Conservation (phyloP, 2,113 vertebrate species). For the Bothrops jararaca region DNA sequence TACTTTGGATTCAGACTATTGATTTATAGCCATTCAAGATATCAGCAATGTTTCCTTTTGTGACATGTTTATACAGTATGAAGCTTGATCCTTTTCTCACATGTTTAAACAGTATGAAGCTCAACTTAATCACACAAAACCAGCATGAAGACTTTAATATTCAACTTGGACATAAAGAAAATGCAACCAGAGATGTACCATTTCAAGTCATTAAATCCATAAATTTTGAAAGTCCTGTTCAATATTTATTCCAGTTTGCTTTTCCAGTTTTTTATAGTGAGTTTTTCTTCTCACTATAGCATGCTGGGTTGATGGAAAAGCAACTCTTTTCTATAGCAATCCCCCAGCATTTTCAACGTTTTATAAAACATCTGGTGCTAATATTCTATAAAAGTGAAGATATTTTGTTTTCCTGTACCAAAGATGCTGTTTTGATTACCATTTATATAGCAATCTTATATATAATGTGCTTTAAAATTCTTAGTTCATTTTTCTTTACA, state of each 20-base stretch:
- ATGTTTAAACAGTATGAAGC: background rate
- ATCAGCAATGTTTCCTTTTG: constrained; percentile 5
- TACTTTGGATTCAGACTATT: background rate
- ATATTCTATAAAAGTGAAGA: constrained; percentile 19
- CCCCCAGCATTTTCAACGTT: constrained; percentile 6
- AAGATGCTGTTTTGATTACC: constrained; percentile 16
- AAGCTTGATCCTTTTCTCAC: background rate
- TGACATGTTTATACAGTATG: background rate
- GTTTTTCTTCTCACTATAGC: background rate
- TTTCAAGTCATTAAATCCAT: constrained; percentile 25
- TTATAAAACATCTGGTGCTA: constrained; percentile 18
- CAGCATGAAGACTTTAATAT: constrained; percentile 13
- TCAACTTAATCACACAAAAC: background rate
- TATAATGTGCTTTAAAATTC: background rate
- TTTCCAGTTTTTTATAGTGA: constrained; percentile 7
- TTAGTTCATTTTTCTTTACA: background rate
- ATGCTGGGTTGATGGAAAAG: constrained; percentile 26
- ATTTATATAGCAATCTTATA: constrained; percentile 19
- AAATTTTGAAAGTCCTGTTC: constrained; percentile 15
- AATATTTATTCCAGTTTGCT: constrained; percentile 24
- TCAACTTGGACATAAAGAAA: background rate
- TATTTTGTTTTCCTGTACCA: constrained; percentile 2
- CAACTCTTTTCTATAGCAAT: constrained; percentile 16
- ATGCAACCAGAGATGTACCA: background rate
- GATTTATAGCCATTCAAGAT: background rate